phyloP scores from a whole-genome alignment of 2,113 vertebrate species.

The Bufo bufo region DNA sequence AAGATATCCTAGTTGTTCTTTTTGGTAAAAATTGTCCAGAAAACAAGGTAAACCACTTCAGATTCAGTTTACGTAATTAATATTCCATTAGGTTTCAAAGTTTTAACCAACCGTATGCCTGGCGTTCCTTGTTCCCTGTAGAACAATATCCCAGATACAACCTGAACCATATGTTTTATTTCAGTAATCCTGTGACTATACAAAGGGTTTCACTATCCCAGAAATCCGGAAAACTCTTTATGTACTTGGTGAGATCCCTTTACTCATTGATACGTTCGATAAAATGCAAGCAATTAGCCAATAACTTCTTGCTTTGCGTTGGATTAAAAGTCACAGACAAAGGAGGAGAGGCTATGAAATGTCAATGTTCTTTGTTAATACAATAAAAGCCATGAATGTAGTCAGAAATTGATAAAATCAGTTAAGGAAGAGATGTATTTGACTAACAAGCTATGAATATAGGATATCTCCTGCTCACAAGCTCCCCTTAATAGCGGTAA shows the following conservation, averaged over 20 bases:
- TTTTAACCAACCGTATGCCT: neutral
- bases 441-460: conserved; percentile 20
- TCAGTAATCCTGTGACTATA: neutral
- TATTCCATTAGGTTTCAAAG: conserved; percentile 6
- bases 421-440: conserved; percentile 2
- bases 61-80: neutral
- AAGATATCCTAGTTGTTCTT: neutral
- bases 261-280: neutral
- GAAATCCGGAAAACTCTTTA: neutral
- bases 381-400: neutral
- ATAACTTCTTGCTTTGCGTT: neutral
- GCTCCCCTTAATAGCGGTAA: conserved; percentile 61
- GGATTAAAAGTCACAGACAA: conserved; percentile 13
- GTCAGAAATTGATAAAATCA: neutral
- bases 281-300: neutral
- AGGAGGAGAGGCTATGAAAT: conserved; percentile 14
- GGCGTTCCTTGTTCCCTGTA: neutral
- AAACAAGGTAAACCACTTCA: neutral
- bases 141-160: neutral
- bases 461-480: conserved; percentile 47
- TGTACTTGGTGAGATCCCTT: neutral
- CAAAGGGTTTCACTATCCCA: neutral
- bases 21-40: neutral
- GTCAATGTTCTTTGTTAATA: neutral
- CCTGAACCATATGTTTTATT: neutral